Percentiles rank a stretch among this genome's conserved stretches.
Conservation (phyloP, 2,888 invertebrate species). For the Thysanoteuthis rhombus region DNA sequence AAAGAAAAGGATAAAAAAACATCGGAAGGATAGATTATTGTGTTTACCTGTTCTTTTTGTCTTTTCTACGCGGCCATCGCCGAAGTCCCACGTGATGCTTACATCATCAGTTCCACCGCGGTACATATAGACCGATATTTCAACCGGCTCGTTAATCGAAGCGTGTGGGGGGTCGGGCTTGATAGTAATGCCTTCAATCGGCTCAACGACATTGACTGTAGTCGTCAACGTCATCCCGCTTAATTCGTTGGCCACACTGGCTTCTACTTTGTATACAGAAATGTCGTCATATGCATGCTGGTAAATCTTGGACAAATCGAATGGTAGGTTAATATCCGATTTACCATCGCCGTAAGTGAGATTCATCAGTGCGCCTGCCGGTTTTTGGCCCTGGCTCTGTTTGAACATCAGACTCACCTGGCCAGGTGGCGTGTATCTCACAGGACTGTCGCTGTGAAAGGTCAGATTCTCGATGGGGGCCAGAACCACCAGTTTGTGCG, state of each 20-base stretch:
- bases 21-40: background rate
- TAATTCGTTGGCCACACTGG: slow-evolving; percentile 44
- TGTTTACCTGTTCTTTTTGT: background rate
- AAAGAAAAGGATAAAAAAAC: background rate
- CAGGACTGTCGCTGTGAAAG: slow-evolving; percentile 36
- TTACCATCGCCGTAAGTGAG: slow-evolving; percentile 50
- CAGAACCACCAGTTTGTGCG: slow-evolving; percentile 41
- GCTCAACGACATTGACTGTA: slow-evolving; percentile 35
- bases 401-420: slow-evolving; percentile 38
- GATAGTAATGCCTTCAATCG: slow-evolving; percentile 33
- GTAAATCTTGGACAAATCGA: slow-evolving; percentile 19
- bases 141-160: slow-evolving; percentile 38
- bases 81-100: slow-evolving; percentile 18
- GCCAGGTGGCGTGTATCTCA: slow-evolving; percentile 43
- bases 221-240: slow-evolving; percentile 39
- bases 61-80: background rate
- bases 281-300: slow-evolving; percentile 37
- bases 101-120: slow-evolving; percentile 21
- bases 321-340: background rate
- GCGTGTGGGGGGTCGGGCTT: slow-evolving; percentile 29
- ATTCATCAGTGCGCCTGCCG: slow-evolving; percentile 45
- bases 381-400: slow-evolving; percentile 34
- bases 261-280: slow-evolving; percentile 39
- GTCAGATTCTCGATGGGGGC: slow-evolving; percentile 45
- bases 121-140: slow-evolving; percentile 33